phyloP scores from a whole-genome alignment of 2,888 invertebrate species.

The Oligia latruncula region DNA sequence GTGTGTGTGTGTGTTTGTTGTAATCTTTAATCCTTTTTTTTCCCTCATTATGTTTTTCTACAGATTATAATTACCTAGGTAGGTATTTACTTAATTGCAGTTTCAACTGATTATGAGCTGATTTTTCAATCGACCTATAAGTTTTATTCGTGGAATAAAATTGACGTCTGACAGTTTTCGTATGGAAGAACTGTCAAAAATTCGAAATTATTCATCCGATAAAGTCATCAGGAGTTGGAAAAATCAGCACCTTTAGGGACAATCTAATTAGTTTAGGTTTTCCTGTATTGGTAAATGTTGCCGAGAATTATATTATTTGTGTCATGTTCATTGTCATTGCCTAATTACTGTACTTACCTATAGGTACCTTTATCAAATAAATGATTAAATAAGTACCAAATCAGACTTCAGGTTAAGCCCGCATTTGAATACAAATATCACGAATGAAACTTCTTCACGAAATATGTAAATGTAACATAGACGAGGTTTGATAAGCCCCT shows the following conservation, averaged over 20 bases:
- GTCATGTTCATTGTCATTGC: not conserved
- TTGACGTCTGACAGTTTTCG: too few species aligned
- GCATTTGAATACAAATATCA: not conserved
- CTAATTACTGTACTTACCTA: too few species aligned
- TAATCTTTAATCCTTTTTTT: too few species aligned
- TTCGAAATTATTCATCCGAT: too few species aligned
- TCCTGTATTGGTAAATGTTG: not conserved
- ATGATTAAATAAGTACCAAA: not conserved
- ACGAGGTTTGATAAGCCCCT: constrained; percentile 29
- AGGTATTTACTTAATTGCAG: not conserved
- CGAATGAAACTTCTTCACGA: constrained; percentile 8
- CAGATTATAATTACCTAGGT: not conserved
- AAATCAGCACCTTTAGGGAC: too few species aligned
- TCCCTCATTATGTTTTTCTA: not conserved
- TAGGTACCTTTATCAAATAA: not conserved
- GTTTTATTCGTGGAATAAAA: too few species aligned
- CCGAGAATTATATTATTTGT: not conserved
- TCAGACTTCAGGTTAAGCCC: not conserved
- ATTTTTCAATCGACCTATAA: too few species aligned
- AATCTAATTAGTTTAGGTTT: not conserved
- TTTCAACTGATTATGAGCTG: not conserved
- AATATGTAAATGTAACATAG: constrained; percentile 32
- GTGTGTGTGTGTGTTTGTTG: not conserved
- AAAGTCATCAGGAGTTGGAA: too few species aligned
- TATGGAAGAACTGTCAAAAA: too few species aligned